phyloP scores from a whole-genome alignment of 1,140 invertebrate genomes.

The Euschistus heros region DNA sequence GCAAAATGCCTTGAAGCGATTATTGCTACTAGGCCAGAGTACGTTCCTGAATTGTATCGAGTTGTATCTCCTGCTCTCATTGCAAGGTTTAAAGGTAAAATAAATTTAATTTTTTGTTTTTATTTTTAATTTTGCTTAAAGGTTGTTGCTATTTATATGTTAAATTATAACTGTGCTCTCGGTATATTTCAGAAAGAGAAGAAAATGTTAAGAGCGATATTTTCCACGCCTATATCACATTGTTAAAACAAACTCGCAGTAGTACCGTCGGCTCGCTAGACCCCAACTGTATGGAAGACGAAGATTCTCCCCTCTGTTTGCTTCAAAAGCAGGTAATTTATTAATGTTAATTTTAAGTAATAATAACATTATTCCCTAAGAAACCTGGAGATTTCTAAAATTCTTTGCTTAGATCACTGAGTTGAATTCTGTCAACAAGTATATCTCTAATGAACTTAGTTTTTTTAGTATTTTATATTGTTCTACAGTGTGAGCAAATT shows the following conservation, averaged over 20 bases:
- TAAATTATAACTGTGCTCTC: too few relatives aligned
- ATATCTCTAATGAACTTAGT: too few relatives aligned
- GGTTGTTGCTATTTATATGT: too few relatives aligned
- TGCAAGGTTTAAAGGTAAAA: slow-evolving; percentile 75
- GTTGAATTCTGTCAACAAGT: too few relatives aligned
- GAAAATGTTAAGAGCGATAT: slow-evolving; percentile 99
- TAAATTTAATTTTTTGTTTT: not conserved
- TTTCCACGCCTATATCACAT: slow-evolving; percentile 87
- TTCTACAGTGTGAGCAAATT: too few relatives aligned
- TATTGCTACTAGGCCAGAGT: slow-evolving; percentile 81
- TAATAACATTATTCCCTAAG: too few relatives aligned
- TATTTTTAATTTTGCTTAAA: not conserved
- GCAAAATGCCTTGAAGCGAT: slow-evolving; percentile 96
- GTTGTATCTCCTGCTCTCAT: slow-evolving; percentile 82
- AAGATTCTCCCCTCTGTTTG: slow-evolving; percentile 35
- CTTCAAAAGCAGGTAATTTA: slow-evolving; percentile 33
- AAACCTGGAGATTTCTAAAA: too few relatives aligned
- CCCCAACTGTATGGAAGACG: slow-evolving; percentile 68
- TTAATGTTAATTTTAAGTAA: too few relatives aligned
- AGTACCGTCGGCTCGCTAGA: slow-evolving; percentile 51
- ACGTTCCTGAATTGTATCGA: slow-evolving; percentile 81
- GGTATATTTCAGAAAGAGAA: slow-evolving; percentile 67
- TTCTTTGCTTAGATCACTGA: too few relatives aligned
- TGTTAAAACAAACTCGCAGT: slow-evolving; percentile 79
- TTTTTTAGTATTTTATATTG: too few relatives aligned